Evolutionary conservation across 35 echinoderm and acorn worm species (phyloP).

Genomic region (Eucidaris tribuloides): DNA sequence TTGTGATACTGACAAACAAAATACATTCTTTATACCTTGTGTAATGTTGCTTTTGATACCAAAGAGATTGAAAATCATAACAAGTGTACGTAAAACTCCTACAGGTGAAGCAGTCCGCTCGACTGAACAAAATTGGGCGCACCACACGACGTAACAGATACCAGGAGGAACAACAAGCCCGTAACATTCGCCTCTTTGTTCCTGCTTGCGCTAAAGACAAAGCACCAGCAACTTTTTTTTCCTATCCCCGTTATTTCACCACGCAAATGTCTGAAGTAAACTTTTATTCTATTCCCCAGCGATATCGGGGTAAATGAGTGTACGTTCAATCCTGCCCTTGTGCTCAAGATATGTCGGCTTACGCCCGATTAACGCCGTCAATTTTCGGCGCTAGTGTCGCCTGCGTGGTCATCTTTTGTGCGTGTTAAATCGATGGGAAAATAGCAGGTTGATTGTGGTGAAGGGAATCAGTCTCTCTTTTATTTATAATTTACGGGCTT

Average conservation of each 20-base stretch:
- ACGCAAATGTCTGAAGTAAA: not conserved
- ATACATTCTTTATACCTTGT: too few relatives aligned
- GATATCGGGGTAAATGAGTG: not conserved
- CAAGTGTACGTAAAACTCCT: too few relatives aligned
- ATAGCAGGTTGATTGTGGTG: not conserved
- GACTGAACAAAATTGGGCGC: too few relatives aligned
- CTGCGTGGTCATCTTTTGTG: slow-evolving; percentile 12
- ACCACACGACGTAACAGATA: too few relatives aligned
- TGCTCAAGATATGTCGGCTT: not conserved
- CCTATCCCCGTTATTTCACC: not conserved
- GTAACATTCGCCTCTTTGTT: slow-evolving; percentile 12
- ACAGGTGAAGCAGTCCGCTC: too few relatives aligned
- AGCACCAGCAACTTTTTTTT: slow-evolving; percentile 16
- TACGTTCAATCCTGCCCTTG: not conserved
- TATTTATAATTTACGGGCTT: too few relatives aligned
- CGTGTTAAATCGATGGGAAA: not conserved
- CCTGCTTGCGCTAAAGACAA: not conserved
- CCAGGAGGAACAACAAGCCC: not conserved
- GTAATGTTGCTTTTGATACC: too few relatives aligned
- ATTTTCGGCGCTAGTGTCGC: not conserved
- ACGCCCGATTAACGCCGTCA: not conserved
- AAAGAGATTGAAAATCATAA: too few relatives aligned
- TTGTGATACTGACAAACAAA: too few relatives aligned
- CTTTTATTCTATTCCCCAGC: slow-evolving; percentile 18
- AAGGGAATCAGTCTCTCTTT: too few relatives aligned